Percentiles rank a stretch among this genome's conserved stretches.
Evolutionary conservation across 2,888 invertebrate genomes (phyloP).

Genomic region (Orgyia antiqua): DNA sequence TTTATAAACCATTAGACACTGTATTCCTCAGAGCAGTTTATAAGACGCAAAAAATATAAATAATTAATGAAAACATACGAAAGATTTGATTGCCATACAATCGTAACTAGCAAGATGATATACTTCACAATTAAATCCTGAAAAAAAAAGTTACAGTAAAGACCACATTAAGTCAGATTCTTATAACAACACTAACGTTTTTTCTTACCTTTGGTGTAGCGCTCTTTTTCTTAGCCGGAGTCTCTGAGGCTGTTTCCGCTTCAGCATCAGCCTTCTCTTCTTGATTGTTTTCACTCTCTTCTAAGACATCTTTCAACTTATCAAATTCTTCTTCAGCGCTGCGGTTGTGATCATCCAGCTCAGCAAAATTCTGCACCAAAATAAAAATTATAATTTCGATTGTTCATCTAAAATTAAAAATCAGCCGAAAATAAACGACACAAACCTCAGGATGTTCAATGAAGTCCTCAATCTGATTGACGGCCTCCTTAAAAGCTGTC

Average conservation of each 20-base stretch:
- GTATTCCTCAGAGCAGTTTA: too few relatives aligned
- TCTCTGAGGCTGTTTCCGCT: constrained; percentile 28
- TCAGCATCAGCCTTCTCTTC: constrained; percentile 35
- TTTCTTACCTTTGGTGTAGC: constrained; percentile 58
- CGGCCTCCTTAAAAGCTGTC: constrained; percentile 86
- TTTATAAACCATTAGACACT: too few relatives aligned
- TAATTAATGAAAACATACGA: too few relatives aligned
- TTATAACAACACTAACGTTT: too few relatives aligned
- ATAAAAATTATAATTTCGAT: background rate
- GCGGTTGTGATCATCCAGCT: constrained; percentile 71
- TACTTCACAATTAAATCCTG: too few relatives aligned
- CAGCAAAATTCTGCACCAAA: constrained; percentile 55
- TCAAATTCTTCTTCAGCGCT: constrained; percentile 85
- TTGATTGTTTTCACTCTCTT: constrained; percentile 33
- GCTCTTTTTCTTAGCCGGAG: constrained; percentile 58
- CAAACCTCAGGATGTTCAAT: constrained; percentile 83
- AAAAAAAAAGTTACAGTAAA: too few relatives aligned
- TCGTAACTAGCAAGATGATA: too few relatives aligned
- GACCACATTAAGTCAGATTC: too few relatives aligned
- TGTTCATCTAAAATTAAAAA: too few relatives aligned
- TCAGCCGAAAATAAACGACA: constrained; percentile 2
- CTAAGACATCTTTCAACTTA: constrained; percentile 79
- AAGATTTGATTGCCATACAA: too few relatives aligned
- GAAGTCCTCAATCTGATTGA: constrained; percentile 88
- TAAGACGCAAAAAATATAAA: too few relatives aligned